A percentile compares a stretch with the other conserved stretches of the same genome.
Evolutionary conservation across 2,797 vertebrate genomes (phyloP).

Genomic region (Sylvia borin): DNA sequence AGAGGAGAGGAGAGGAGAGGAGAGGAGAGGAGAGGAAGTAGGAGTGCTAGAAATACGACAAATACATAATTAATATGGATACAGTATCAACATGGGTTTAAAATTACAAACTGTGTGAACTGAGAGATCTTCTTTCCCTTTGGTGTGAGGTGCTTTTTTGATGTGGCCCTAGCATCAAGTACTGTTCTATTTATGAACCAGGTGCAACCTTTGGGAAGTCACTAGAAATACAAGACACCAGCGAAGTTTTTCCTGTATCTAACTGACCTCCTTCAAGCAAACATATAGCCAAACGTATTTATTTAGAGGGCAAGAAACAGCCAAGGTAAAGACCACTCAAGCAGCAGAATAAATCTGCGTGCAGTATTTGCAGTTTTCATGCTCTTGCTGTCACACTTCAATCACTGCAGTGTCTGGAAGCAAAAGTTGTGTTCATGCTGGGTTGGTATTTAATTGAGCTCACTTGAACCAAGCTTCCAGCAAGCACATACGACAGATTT

Average conservation of each 20-base stretch:
- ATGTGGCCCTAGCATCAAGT: not conserved
- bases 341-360: not conserved
- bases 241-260: not conserved
- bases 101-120: not conserved
- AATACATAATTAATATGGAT: not conserved
- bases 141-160: not conserved
- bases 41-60: not conserved
- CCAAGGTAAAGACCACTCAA: not conserved
- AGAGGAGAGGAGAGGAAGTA: not conserved
- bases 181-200: not conserved
- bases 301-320: not conserved
- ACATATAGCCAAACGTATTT: not conserved
- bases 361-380: not conserved
- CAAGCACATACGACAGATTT: not conserved
- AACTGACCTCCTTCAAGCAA: not conserved
- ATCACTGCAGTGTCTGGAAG: not conserved
- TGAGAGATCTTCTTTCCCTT: not conserved
- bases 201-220: not conserved
- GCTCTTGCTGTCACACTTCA: not conserved
- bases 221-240: not conserved
- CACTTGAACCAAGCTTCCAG: conserved; percentile 16
- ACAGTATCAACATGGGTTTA: not conserved
- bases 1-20: not conserved
- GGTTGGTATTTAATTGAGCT: conserved; percentile 40
- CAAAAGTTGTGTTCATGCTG: not conserved